Evolutionary conservation across 2,113 vertebrate genomes (phyloP), one percentile per base, ranked within the genome.

Genomic region (Holacanthus passer): DNA sequence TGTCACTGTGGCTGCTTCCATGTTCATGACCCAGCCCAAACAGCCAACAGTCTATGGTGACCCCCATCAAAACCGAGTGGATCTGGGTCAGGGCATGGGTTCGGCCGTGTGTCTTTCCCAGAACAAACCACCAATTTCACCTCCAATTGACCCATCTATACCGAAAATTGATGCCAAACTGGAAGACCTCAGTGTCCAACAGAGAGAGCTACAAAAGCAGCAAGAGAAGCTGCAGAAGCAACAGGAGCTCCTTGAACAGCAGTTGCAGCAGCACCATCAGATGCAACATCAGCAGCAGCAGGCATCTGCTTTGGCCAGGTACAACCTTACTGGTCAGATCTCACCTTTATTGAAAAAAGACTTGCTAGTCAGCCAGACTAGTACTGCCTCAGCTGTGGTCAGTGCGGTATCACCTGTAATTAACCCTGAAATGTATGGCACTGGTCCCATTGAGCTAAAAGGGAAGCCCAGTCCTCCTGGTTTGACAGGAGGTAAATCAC

Each of bases 31-130:
- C 0, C 97, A 98, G 74, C 94, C 96, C 47, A 98, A 97, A 90
- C 96, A 97, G 58, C 97, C 97, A 1, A 84, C 95, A 32, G 92
- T 99, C 45, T 99, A 99, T 9, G 96, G 97, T 82, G 98, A 99
- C 88, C 97, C 98, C 55, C 96, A 97, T 92, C 97, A 98, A 92
- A 98, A 94, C 87, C 93, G 96, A 70, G 84, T 98, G 24, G 98
- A 99, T 91, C 95, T 99, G 0, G 97, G 97, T 47, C 97, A 98
- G 87, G 97, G 97, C n/a, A 91, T 96, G 0, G 97, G 97, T 50
- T 96, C 96, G 20, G 96, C 97, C 0, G 94, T 99, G 68, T 99
- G 97, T 87, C 95, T 99, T 86, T 95, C 97, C 0, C 97, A 97
- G 85, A 96, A 92, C 85, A 98, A 96, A 87, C 96, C 96, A 41